Evolutionary conservation across 92 coral and sea anemone genomes (phyloP), one percentile per base, ranked within the genome.

Genomic region (Parazoanthus swiftii): DNA sequence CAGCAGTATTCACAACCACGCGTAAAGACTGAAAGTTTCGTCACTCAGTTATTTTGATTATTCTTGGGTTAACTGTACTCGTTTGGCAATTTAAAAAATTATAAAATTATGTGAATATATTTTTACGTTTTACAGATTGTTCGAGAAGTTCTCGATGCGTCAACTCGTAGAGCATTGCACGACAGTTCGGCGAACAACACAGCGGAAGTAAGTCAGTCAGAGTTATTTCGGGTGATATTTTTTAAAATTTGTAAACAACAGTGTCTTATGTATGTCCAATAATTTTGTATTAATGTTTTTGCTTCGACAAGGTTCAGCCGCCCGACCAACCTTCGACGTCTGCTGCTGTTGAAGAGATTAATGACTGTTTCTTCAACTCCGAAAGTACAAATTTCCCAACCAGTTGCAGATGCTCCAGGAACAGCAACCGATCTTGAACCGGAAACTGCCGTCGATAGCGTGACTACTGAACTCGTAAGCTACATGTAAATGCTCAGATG

Each of bases 91-190:
- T 38, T n/a, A n/a, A n/a, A n/a, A 75, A 75, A 75, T 75, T 51
- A 75, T 74, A 38, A 75, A 75, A 75, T 37, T 3, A 79, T 79
- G 8, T 79, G 7, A 79, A 48, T 44, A 79, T 79, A 75, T 75
- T 75, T 75, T 75, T 75, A 37, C n/a, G 38, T 79, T 79, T 79
- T 3, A 48, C 82, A 79, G 65, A 79, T 79, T 79, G 82, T 79
- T 79, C 82, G 68, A 48, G 82, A 79, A 48, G 82, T 79, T 79
- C 81, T 79, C 42, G 68, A 79, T 79, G 82, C 68, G 51, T 79
- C 67, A 79, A 48, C 82, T 2, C 84, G 84, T 71, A 54, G 71
- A 80, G 54, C 84, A 56, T 80, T 56, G 84, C 8, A 80, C 26
- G 84, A 54, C 71, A 80, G 11, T 13, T 11, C 23, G 48, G 4